Evolutionary conservation across 1,140 invertebrate species (phyloP), one percentile per base, ranked within the genome.

Genomic region (Diabrotica undecimpunctata): DNA sequence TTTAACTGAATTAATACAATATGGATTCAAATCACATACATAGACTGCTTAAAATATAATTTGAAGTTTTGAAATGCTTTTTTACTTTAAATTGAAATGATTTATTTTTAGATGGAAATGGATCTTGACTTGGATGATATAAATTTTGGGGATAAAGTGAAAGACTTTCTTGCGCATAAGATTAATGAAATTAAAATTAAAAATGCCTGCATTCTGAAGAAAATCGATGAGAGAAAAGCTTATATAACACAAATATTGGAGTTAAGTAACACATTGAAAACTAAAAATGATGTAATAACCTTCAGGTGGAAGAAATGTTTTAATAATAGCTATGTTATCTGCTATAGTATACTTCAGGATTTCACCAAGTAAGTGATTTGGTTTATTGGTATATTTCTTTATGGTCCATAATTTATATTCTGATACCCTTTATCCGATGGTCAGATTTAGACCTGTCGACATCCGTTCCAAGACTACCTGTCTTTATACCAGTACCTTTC

Each of bases 281-380:
- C 60, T 6, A 37, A 39, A 41, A 46, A 51, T 53, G 9, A 36
- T 41, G 8, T 38, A 50, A 56, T 69, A 38, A 14, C 53, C 7
- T 5, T 10, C 5, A 10, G 51, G 38, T 71, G 67, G 66, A 71
- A 67, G 35, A 67, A 61, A 62, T 54, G 62, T 13, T 58, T 64
- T 10, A 67, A 70, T 36, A 46, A 50, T 5, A 73, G 66, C 64
- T 73, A 58, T 56, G 62, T 67, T 0, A 9, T 73, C 11, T 67
- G 71, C 8, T 61, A 71, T 13, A 39, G 46, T 25, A 50, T 73
- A 39, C 60, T 39, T 39, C 71, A 69, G 50, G 56, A 57, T 6
- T n/a, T n/a, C 2, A 13, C 54, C 8, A 38, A 14, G 67, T 68
- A 25, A 25, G 25, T 25, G 25, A 25, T 25, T 25, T 25, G 25